phyloP scores from a whole-genome alignment of 1,140 invertebrate species.

The Cydia strobilella region DNA sequence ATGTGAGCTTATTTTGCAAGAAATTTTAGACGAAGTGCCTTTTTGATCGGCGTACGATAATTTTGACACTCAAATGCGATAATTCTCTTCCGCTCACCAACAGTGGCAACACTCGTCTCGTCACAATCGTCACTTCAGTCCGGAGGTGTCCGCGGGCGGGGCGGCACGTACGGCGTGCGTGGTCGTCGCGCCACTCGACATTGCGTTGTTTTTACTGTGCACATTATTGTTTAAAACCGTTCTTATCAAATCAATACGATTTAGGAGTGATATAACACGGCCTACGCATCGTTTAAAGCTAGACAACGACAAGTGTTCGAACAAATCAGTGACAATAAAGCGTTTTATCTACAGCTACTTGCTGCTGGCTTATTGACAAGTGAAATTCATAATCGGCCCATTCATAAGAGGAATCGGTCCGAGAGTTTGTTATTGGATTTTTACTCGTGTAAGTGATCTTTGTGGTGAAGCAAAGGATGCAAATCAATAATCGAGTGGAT shows the following conservation, averaged over 20 bases:
- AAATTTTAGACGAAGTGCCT: too few relatives aligned
- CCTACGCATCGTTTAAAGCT: conserved; percentile 50
- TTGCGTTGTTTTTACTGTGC: conserved; percentile 70
- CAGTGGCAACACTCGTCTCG: too few relatives aligned
- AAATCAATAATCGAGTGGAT: conserved; percentile 75
- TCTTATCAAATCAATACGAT: conserved; percentile 69
- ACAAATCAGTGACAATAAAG: conserved; percentile 57
- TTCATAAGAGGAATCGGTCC: conserved; percentile 62
- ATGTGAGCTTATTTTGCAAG: too few relatives aligned
- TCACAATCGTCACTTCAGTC: conserved; percentile 60
- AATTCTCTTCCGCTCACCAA: too few relatives aligned
- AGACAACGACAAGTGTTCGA: conserved; percentile 46
- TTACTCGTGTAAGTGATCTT: conserved; percentile 67
- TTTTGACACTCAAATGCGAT: too few relatives aligned
- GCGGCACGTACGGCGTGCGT: conserved; percentile 69
- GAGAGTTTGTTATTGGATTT: conserved; percentile 64
- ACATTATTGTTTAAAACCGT: conserved; percentile 73
- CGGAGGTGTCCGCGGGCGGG: conserved; percentile 72
- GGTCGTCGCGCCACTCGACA: conserved; percentile 63
- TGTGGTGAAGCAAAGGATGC: conserved; percentile 67
- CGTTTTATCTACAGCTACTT: conserved; percentile 54
- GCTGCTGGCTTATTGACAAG: conserved; percentile 72
- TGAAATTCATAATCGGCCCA: conserved; percentile 70
- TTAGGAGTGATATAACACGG: conserved; percentile 58
- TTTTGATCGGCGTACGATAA: too few relatives aligned